Conservation (phyloP, 2,113 vertebrate species). For the Otolemur garnettii region DNA sequence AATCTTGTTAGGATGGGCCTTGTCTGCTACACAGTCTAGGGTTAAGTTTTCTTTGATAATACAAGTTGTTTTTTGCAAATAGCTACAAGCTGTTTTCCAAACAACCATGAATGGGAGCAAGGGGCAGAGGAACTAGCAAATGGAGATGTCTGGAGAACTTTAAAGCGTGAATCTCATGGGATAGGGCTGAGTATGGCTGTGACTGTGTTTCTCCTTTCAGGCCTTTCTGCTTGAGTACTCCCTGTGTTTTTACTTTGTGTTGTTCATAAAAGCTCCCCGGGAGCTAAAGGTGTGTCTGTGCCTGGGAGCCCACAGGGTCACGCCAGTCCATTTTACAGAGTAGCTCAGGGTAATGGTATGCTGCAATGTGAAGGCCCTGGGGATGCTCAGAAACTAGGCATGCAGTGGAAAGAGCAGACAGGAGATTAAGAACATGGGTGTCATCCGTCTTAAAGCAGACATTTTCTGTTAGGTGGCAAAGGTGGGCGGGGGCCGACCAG, state of each 20-base stretch:
- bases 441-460: background rate
- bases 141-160: background rate
- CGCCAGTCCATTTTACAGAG: background rate
- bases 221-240: background rate
- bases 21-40: conserved; percentile 40
- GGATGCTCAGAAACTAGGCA: background rate
- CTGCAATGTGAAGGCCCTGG: fast-evolving
- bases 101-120: background rate
- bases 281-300: background rate
- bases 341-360: background rate
- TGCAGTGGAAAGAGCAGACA: background rate
- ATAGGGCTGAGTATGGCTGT: background rate
- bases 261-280: background rate
- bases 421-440: background rate
- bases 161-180: background rate
- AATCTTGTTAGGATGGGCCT: conserved; percentile 66
- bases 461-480: background rate
- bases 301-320: no score
- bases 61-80: conserved; percentile 55
- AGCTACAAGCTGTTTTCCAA: conserved; percentile 56
- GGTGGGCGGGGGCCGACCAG: background rate
- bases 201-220: background rate
- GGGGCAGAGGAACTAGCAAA: background rate
- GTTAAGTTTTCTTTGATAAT: conserved; percentile 58
- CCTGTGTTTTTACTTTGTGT: background rate